Evolutionary conservation across 2,797 vertebrate genomes (phyloP).

Genomic region (Intellagama lesueurii): DNA sequence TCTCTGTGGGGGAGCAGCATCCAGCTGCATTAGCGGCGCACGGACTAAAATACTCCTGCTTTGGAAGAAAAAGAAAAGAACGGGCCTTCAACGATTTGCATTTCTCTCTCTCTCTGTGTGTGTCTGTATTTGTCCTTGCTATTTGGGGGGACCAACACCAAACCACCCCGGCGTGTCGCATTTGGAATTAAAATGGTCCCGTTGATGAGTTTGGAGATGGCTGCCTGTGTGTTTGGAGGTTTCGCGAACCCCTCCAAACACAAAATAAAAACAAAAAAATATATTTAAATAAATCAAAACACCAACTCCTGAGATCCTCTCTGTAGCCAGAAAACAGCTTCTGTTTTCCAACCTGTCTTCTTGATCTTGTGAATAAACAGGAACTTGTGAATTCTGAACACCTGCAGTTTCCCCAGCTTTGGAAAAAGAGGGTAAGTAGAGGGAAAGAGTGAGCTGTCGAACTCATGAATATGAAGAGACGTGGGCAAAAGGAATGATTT

Average conservation of each 20-base stretch:
- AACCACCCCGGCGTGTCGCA: conserved; percentile 55
- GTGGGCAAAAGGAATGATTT: neutral
- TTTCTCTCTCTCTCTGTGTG: conserved; percentile 24
- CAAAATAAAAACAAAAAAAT: neutral
- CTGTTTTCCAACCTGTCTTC: conserved; percentile 52
- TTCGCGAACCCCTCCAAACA: neutral
- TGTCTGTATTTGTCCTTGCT: conserved; percentile 51
- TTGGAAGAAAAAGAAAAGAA: conserved; percentile 52
- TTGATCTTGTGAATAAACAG: conserved; percentile 52
- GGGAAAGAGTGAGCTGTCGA: conserved; percentile 40
- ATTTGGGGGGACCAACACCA: conserved; percentile 55
- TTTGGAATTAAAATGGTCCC: conserved; percentile 37
- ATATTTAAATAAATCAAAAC: neutral
- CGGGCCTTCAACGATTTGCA: conserved; percentile 65
- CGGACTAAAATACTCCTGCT: conserved; percentile 57
- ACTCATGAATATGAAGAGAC: conserved; percentile 55
- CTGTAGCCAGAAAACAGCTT: conserved; percentile 40
- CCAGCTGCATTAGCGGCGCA: conserved; percentile 63
- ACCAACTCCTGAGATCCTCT: neutral
- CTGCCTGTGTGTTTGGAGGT: conserved; percentile 32
- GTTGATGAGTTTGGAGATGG: conserved; percentile 46
- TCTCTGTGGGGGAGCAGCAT: conserved; percentile 62
- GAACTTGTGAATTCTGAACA: conserved; percentile 50
- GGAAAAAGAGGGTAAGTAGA: conserved; percentile 37
- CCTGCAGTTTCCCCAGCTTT: conserved; percentile 34